Percentiles rank a stretch among this genome's conserved stretches.
These are phyloP conservation scores for Delphinus delphis DNA, from an alignment of 2,113 vertebrate genomes.

Conservation along the genomic window DNA sequence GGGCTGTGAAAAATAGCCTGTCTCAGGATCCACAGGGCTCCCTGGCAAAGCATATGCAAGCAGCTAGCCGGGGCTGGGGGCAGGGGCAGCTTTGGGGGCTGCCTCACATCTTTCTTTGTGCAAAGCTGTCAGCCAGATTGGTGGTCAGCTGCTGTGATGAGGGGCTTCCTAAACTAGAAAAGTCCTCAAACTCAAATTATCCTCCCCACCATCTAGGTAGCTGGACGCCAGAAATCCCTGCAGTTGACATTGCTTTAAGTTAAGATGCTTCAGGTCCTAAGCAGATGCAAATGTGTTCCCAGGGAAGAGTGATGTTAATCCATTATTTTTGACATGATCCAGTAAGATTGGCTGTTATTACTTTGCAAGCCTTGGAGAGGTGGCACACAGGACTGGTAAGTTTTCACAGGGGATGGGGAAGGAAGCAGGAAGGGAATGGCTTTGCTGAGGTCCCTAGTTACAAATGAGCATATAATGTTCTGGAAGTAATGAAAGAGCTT, in stretches of 20 bases:
- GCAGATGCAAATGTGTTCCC: neutral
- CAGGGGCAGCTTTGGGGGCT: accelerated
- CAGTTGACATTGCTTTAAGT: neutral
- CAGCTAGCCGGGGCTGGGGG: too few species aligned
- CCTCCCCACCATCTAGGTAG: neutral
- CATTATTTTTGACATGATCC: accelerated
- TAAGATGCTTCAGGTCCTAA: neutral
- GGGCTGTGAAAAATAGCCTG: accelerated
- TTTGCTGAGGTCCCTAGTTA: neutral
- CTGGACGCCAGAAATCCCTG: too few species aligned
- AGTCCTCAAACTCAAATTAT: neutral
- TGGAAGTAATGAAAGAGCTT: neutral
- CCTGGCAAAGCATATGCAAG: neutral
- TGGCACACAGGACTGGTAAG: accelerated
- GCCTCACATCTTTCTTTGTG: accelerated
- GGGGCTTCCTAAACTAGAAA: neutral
- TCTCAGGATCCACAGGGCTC: neutral
- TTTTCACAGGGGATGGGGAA: accelerated
- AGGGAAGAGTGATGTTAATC: neutral
- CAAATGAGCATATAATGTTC: accelerated
- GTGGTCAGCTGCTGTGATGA: accelerated
- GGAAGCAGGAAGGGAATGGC: accelerated
- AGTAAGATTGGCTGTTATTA: accelerated
- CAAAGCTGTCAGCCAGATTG: accelerated
- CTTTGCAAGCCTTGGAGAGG: neutral